Evolutionary conservation across 1,140 invertebrate genomes (phyloP).

Genomic region (Drosophila tropicalis): DNA sequence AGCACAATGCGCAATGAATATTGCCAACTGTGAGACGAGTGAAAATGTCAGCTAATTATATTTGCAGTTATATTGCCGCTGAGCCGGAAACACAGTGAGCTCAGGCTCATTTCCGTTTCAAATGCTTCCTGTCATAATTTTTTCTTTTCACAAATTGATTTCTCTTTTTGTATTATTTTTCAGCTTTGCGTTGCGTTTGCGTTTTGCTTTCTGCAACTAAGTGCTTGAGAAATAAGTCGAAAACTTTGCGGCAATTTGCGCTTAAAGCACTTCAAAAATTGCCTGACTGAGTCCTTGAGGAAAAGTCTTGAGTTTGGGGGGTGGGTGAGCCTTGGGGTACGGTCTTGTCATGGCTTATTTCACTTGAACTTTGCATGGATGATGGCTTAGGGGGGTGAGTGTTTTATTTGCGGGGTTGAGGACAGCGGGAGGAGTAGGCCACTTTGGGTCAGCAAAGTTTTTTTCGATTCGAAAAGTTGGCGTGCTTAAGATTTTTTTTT

Average conservation of each 20-base stretch:
- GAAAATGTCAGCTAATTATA: slow-evolving; percentile 71
- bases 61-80: slow-evolving; percentile 38
- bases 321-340: neutral
- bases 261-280: slow-evolving; percentile 57
- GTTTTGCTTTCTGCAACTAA: slow-evolving; percentile 58
- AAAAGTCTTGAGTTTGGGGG: neutral
- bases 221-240: slow-evolving; percentile 66
- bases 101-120: slow-evolving; percentile 69
- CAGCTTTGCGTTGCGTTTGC: slow-evolving; percentile 7
- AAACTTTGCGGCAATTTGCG: slow-evolving; percentile 66
- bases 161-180: slow-evolving; percentile 1
- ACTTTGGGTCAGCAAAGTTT: slow-evolving; percentile 62
- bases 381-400: neutral
- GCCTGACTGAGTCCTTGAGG: slow-evolving; percentile 19
- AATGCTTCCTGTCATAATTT: slow-evolving; percentile 75
- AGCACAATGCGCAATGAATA: slow-evolving; percentile 25
- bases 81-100: slow-evolving; percentile 53
- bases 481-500: slow-evolving; percentile 76
- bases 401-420: neutral
- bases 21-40: slow-evolving; percentile 32
- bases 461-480: slow-evolving; percentile 52
- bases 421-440: neutral
- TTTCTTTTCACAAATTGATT: slow-evolving; percentile 40
- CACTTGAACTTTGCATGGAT: slow-evolving; percentile 61
- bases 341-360: slow-evolving; percentile 76